Base-by-base conservation (phyloP, 2,113 vertebrate species). In the Hiodon tergisus region DNA sequence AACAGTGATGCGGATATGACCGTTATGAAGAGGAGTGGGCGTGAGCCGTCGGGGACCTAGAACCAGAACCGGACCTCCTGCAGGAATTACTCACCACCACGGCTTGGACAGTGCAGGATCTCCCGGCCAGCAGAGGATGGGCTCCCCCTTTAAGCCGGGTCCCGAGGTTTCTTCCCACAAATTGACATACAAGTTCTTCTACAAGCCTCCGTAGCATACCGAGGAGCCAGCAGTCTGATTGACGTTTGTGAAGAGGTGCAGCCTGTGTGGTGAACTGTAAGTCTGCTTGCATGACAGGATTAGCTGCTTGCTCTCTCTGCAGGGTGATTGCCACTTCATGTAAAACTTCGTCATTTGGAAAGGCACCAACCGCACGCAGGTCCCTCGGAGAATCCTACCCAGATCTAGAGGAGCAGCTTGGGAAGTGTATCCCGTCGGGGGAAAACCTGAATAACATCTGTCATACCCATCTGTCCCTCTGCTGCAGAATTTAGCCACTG, bases 291-390 rank as follows among this genome's bases (percentile, higher is more conserved):
- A 69, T 79, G 78, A 79, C 73, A 79, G 72, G 13, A 3, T 74
- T 57, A 2, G 11, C 79, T 75, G 50, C 54, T 52, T 52, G 8
- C 62, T 75, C 67, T 74, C 70, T 76, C 77, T 50, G 52, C 67
- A 75, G 77, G 69, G 74, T 46, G 75, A 80, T 72, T 58, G 70
- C 69, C 47, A 59, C 60, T 59, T 83, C 69, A 77, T 79, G 77
- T 78, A 80, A 77, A 77, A 61, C 79, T 67, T 65, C 60, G 57
- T 76, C 66, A 79, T 78, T 68, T 78, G 80, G 67, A 69, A 75
- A 78, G 54, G 78, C 80, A 79, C 78, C 84, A 77, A 70, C 79
- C 78, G 73, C 3, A 61, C 75, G 67, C 5, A 11, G 57, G 74
- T 14, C 75, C 71, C 72, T 79, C 52, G 59, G 54, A 72, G 17